Evolutionary conservation across 92 coral and sea anemone species (phyloP).

Genomic region (Palythoa grandis): DNA sequence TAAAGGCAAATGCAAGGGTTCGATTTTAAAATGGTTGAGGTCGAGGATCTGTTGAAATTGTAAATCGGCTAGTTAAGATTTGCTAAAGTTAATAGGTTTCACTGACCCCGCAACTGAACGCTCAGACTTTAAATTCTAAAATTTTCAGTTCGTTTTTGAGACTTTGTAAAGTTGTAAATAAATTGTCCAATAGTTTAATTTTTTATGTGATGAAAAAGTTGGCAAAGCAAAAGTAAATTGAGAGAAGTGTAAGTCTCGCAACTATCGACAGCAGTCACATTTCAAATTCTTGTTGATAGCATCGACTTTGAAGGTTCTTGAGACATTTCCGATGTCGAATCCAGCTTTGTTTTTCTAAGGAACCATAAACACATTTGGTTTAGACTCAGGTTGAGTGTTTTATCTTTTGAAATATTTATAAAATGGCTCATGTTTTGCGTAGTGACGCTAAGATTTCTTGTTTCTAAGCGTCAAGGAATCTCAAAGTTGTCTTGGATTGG

Average conservation of each 20-base stretch:
- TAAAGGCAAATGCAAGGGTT: no score
- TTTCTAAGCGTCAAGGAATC: background rate
- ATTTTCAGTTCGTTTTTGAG: background rate
- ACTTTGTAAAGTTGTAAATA: background rate
- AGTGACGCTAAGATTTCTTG: background rate
- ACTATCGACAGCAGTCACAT: conserved; percentile 11
- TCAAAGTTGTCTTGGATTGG: conserved; percentile 1
- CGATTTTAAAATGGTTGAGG: no score
- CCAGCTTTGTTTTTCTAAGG: background rate
- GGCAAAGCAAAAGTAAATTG: background rate
- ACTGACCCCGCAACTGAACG: no score
- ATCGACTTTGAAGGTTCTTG: background rate
- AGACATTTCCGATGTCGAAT: conserved; percentile 26
- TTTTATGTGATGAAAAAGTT: background rate
- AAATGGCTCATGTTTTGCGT: background rate
- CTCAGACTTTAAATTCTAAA: no score
- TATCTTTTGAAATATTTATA: background rate
- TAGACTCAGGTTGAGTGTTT: background rate
- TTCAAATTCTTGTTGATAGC: conserved; percentile 18
- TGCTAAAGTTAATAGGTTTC: no score
- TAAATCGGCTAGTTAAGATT: no score
- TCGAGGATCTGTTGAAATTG: no score
- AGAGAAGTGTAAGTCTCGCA: background rate
- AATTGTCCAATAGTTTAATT: background rate
- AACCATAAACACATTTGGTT: background rate